Conservation (phyloP, 1,140 invertebrate genomes). For the Triops longicaudatus region DNA sequence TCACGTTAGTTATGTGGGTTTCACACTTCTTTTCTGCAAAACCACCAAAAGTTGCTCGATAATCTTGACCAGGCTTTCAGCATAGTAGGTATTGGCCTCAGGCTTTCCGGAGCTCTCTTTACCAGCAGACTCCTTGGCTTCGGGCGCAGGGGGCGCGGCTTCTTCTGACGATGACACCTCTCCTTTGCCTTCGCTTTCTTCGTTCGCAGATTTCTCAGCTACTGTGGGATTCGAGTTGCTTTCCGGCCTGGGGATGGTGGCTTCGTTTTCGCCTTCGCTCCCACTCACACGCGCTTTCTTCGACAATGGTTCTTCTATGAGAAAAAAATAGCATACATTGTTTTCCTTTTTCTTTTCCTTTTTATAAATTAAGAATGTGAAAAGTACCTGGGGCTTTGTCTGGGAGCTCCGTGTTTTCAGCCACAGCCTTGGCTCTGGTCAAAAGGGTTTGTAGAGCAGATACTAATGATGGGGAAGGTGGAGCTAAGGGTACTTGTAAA, state of each 20-base stretch:
- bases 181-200: background rate
- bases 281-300: background rate
- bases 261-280: background rate
- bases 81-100: background rate
- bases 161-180: background rate
- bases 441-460: background rate
- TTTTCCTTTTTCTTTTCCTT: background rate
- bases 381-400: background rate
- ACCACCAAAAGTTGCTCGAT: conserved; percentile 2
- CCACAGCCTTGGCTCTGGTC: background rate
- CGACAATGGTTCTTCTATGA: background rate
- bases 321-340: background rate
- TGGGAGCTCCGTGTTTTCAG: background rate
- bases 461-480: background rate
- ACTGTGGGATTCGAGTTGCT: background rate
- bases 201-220: background rate
- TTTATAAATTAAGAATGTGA: background rate
- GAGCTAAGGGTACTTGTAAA: background rate
- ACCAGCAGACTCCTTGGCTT: background rate
- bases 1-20: background rate
- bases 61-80: background rate
- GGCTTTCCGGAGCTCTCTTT: background rate
- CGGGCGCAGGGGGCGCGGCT: background rate
- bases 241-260: background rate
- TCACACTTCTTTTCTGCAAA: background rate